phyloP scores from a whole-genome alignment of 2,797 vertebrate genomes.

The Acanthornis magna region DNA sequence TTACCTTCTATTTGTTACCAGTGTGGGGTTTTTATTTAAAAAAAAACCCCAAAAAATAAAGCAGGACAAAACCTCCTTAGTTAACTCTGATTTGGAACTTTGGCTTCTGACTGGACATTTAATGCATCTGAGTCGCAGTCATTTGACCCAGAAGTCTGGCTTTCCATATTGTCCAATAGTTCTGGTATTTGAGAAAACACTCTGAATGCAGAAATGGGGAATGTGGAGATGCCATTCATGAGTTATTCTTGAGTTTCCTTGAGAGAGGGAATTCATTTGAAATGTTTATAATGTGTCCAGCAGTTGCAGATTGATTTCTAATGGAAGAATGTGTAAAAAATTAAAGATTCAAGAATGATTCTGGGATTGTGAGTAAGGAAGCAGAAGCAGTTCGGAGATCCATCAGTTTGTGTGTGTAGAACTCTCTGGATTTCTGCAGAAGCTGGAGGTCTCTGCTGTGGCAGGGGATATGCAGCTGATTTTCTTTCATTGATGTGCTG shows the following conservation, averaged over 20 bases:
- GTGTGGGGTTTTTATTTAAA: not conserved
- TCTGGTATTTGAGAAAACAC: not conserved
- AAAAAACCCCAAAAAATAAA: not conserved
- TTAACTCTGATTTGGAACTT: not conserved
- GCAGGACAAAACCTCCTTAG: not conserved
- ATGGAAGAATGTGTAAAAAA: not conserved
- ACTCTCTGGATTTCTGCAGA: not conserved
- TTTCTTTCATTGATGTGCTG: too few species aligned
- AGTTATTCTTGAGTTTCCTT: not conserved
- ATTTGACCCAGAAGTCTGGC: not conserved
- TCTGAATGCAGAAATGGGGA: not conserved
- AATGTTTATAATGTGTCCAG: not conserved
- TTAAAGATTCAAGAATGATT: rapidly evolving
- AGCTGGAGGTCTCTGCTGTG: not conserved
- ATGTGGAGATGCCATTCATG: not conserved
- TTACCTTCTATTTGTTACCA: not conserved
- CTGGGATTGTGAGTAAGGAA: not conserved
- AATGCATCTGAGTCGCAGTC: not conserved
- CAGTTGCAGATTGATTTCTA: not conserved
- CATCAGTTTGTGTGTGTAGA: not conserved
- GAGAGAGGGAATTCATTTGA: not conserved
- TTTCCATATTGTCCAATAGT: not conserved
- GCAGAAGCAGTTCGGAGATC: not conserved
- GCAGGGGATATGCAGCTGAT: not conserved
- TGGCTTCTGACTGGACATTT: not conserved